Percentiles rank a stretch among this genome's conserved stretches.
Evolutionary conservation across 2,113 vertebrate genomes (phyloP).

Genomic region (Cyprinodon variegatus): DNA sequence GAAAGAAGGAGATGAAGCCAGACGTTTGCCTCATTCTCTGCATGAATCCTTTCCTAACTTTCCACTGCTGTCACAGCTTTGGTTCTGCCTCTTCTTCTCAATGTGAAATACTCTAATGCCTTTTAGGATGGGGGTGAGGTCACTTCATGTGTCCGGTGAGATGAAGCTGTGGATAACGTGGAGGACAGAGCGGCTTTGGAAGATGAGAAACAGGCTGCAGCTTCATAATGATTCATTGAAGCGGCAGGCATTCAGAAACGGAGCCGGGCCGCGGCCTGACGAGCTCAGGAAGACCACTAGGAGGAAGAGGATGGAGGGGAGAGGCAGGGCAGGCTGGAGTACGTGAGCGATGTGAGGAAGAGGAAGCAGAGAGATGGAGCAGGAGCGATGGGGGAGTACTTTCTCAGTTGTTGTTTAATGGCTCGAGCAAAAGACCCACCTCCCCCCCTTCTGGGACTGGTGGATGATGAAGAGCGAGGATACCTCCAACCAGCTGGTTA

Average conservation of each 20-base stretch:
- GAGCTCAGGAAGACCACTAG: background rate
- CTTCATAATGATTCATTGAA: conserved; percentile 30
- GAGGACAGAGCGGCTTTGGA: conserved; percentile 8
- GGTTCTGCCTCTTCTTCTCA: background rate
- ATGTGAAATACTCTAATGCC: background rate
- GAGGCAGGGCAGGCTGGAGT: background rate
- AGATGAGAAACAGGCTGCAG: conserved; percentile 26
- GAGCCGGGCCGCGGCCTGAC: conserved; percentile 25
- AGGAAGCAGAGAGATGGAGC: background rate
- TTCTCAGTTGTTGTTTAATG: conserved; percentile 55
- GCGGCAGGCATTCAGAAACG: conserved; percentile 17
- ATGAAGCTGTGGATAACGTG: conserved; percentile 33
- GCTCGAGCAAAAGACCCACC: conserved; percentile 29
- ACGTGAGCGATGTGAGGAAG: conserved; percentile 1
- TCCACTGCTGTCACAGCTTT: background rate
- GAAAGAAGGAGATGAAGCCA: background rate
- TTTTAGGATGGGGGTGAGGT: background rate
- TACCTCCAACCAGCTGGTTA: conserved; percentile 53
- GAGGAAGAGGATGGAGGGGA: background rate
- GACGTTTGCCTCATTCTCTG: background rate
- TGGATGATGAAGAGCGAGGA: conserved; percentile 19
- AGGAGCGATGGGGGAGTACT: background rate
- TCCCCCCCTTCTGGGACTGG: conserved; percentile 6
- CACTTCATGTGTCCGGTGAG: conserved; percentile 5
- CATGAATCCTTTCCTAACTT: background rate